phyloP scores from a whole-genome alignment of 53 echinoderm and acorn worm species.

The Temnopleurus reevesii region DNA sequence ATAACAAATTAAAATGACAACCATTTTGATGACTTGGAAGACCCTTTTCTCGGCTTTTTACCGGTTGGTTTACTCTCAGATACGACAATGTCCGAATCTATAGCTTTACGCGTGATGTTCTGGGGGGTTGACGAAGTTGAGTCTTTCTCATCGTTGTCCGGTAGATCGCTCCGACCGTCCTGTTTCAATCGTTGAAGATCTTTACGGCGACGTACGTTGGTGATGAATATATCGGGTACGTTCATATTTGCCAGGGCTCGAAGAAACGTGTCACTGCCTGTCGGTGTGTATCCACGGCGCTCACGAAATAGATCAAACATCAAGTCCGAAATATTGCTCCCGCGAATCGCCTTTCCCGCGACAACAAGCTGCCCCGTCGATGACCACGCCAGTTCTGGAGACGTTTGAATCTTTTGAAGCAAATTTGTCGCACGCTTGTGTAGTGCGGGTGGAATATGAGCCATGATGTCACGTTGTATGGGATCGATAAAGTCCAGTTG shows the following conservation, averaged over 20 bases:
- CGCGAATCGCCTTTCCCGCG: not conserved
- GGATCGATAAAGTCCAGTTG: not conserved
- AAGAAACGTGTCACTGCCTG: slow-evolving; percentile 13
- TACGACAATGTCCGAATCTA: too few species aligned
- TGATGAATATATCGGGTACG: slow-evolving; percentile 9
- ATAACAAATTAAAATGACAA: too few species aligned
- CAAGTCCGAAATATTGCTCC: slow-evolving; percentile 1
- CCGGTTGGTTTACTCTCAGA: too few species aligned
- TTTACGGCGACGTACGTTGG: not conserved
- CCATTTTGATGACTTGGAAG: too few species aligned
- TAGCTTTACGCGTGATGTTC: too few species aligned
- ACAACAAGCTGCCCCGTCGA: not conserved
- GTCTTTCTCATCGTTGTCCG: too few species aligned
- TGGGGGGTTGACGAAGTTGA: too few species aligned
- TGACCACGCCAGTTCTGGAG: too few species aligned
- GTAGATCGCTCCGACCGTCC: not conserved
- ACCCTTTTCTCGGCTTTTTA: too few species aligned
- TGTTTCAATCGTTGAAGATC: slow-evolving; percentile 15
- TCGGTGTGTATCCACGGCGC: slow-evolving; percentile 25
- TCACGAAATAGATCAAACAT: slow-evolving; percentile 26
- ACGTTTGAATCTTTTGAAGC: not conserved
- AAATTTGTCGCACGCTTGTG: not conserved
- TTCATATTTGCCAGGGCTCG: not conserved
- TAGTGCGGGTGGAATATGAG: not conserved
- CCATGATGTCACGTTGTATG: not conserved